Evolutionary conservation across 2,113 vertebrate genomes (phyloP).

Genomic region (Sclerurus mexicanus): DNA sequence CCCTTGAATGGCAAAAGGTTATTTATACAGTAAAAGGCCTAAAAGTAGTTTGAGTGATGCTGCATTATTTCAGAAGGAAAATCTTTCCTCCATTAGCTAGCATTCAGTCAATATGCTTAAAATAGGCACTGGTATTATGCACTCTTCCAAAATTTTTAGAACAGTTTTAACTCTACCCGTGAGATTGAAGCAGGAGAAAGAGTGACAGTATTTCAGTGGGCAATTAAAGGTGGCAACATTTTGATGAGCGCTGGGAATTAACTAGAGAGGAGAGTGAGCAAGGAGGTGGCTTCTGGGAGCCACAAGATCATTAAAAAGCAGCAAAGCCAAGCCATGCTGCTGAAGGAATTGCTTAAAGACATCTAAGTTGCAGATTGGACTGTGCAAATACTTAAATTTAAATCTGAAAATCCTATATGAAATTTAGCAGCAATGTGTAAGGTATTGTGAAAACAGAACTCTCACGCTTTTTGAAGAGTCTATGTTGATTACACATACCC

Average conservation of each 20-base stretch:
- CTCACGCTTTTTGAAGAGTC: not conserved
- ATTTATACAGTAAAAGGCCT: slow-evolving; percentile 75
- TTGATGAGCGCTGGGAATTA: not conserved
- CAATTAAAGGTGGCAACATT: not conserved
- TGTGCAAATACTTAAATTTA: not conserved
- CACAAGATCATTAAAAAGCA: not conserved
- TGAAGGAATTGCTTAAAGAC: not conserved
- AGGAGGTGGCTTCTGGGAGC: not conserved
- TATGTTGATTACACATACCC: not conserved
- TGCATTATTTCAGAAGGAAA: slow-evolving; percentile 48
- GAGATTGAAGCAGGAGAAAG: not conserved
- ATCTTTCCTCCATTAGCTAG: slow-evolving; percentile 26
- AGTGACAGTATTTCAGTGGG: not conserved
- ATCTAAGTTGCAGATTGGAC: not conserved
- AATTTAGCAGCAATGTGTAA: not conserved
- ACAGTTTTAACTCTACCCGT: not conserved
- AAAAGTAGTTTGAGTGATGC: slow-evolving; percentile 56
- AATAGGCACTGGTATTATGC: not conserved
- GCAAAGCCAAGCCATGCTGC: accelerated
- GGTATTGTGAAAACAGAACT: not conserved
- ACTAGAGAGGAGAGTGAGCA: not conserved
- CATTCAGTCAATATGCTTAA: slow-evolving; percentile 15
- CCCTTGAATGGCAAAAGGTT: slow-evolving; percentile 74
- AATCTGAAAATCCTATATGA: not conserved
- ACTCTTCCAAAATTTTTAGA: slow-evolving; percentile 16